Evolutionary conservation across 2,888 invertebrate genomes (phyloP).

Genomic region (Chalcosyrphus nemorum): DNA sequence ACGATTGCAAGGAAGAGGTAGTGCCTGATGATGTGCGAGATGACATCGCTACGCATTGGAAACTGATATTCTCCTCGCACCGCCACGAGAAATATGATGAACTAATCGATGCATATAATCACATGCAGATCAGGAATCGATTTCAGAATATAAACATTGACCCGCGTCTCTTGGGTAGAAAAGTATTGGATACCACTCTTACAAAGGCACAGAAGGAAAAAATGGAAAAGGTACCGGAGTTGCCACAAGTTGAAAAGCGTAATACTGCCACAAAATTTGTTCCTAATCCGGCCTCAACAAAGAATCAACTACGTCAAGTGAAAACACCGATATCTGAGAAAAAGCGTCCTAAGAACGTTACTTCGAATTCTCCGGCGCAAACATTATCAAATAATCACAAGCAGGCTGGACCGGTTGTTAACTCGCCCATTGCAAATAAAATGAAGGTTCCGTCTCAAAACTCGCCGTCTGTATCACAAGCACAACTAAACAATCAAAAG

Average conservation of each 20-base stretch:
- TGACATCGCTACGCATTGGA: slow-evolving; percentile 83
- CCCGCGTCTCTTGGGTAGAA: slow-evolving; percentile 76
- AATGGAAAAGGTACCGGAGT: slow-evolving; percentile 59
- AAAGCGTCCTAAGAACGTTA: slow-evolving; percentile 34
- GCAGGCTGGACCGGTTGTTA: background rate
- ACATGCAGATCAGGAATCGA: slow-evolving; percentile 76
- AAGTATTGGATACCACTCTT: slow-evolving; percentile 66
- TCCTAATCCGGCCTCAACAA: slow-evolving; percentile 44
- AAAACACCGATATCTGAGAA: slow-evolving; percentile 37
- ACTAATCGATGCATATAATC: slow-evolving; percentile 76
- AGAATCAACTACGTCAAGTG: background rate
- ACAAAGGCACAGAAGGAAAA: slow-evolving; percentile 74
- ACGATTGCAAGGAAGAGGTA: slow-evolving; percentile 75
- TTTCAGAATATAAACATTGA: slow-evolving; percentile 77
- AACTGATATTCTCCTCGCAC: slow-evolving; percentile 83
- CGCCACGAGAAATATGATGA: slow-evolving; percentile 79
- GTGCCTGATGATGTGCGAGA: slow-evolving; percentile 82
- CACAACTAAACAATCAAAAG: slow-evolving; percentile 17
- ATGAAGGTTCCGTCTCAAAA: slow-evolving; percentile 48
- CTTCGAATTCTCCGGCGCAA: slow-evolving; percentile 17
- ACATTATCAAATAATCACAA: slow-evolving; percentile 19
- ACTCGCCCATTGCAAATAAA: slow-evolving; percentile 52
- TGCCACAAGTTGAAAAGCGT: background rate
- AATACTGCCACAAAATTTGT: slow-evolving; percentile 11
- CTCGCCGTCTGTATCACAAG: slow-evolving; percentile 29